Evolutionary conservation across 2,113 vertebrate genomes (phyloP).

Genomic region (Oxygymnocypris stewartii): DNA sequence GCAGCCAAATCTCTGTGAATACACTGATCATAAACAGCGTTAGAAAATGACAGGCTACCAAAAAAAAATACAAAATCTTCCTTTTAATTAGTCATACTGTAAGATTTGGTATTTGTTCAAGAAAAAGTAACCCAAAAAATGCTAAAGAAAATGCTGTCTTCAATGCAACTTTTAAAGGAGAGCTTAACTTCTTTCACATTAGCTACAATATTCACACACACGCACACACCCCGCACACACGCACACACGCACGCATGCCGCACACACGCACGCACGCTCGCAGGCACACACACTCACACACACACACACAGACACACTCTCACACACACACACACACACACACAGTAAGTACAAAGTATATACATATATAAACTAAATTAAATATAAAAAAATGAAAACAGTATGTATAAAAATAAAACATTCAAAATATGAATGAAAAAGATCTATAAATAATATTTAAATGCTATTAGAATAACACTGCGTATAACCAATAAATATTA

Average conservation of each 20-base stretch:
- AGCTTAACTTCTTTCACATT: background rate
- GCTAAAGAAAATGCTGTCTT: background rate
- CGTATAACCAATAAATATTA: constrained; percentile 57
- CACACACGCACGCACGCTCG: too few relatives aligned
- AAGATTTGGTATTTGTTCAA: background rate
- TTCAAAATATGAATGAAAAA: too few relatives aligned
- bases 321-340: too few relatives aligned
- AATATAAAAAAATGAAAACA: too few relatives aligned
- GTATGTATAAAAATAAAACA: too few relatives aligned
- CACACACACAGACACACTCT: too few relatives aligned
- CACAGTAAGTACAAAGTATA: too few relatives aligned
- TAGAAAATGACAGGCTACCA: background rate
- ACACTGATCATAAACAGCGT: constrained; percentile 76
- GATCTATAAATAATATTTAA: background rate
- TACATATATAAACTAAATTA: too few relatives aligned
- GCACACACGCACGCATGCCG: too few relatives aligned
- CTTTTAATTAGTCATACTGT: background rate
- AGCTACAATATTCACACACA: background rate
- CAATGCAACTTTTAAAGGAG: too few relatives aligned
- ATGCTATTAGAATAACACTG: background rate
- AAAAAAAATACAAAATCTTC: background rate
- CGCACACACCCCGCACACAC: too few relatives aligned
- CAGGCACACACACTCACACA: background rate
- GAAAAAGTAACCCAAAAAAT: background rate
- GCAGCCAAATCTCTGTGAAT: constrained; percentile 96